These are phyloP conservation scores for Venturia canescens DNA, from an alignment of 1,140 invertebrate genomes.

Conservation along the genomic window DNA sequence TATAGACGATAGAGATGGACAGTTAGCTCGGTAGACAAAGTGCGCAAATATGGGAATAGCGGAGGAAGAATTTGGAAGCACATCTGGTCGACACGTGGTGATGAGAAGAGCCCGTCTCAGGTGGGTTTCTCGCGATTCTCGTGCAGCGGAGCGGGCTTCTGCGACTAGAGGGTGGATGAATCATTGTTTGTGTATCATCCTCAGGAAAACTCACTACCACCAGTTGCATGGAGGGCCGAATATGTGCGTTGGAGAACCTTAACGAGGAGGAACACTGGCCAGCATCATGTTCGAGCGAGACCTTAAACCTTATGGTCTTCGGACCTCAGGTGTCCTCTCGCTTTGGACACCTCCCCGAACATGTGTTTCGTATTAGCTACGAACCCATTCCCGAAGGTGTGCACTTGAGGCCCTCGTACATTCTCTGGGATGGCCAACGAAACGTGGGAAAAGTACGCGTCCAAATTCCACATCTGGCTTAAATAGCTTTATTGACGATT, in stretches of 20 bases:
- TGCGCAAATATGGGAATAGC: not conserved
- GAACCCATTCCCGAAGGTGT: constrained; percentile 37
- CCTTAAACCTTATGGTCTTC: constrained; percentile 1
- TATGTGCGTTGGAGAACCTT: not conserved
- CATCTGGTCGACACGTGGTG: constrained; percentile 66
- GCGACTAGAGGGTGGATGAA: constrained; percentile 3
- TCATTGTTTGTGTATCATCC: not conserved
- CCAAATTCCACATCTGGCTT: constrained; percentile 50
- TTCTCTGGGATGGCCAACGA: constrained; percentile 12
- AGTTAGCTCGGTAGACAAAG: not conserved
- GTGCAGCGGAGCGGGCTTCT: not conserved
- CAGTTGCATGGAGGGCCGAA: not conserved
- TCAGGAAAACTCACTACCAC: constrained; percentile 5
- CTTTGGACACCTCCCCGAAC: constrained; percentile 33
- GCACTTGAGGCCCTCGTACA: constrained; percentile 8
- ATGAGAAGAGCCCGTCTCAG: constrained; percentile 39
- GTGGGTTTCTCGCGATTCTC: constrained; percentile 31
- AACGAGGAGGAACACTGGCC: not conserved
- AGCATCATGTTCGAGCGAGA: not conserved
- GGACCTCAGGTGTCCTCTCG: constrained; percentile 10
- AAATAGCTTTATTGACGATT: constrained; percentile 60
- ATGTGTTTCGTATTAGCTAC: constrained; percentile 65
- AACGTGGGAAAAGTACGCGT: constrained; percentile 60
- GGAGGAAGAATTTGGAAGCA: constrained; percentile 18
- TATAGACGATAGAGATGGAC: not conserved